These are phyloP conservation scores for Ardeotis arabs DNA, from an alignment of 2,113 vertebrate species.

Conservation along the genomic window DNA sequence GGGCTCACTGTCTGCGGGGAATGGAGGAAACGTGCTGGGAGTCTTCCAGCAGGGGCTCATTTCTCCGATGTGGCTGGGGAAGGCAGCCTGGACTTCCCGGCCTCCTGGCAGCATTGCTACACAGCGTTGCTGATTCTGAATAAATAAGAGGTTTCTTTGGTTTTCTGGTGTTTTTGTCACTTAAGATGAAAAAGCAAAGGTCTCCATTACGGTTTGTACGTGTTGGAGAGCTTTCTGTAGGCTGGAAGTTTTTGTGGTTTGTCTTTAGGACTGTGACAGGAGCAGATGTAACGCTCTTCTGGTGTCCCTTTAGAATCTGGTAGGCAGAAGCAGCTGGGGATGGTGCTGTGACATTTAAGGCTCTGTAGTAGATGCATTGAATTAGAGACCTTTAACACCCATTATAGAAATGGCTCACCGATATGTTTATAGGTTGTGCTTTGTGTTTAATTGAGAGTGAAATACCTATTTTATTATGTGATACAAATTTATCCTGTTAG, in stretches of 20 bases:
- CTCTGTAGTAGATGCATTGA: not conserved
- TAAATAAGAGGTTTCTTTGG: not conserved
- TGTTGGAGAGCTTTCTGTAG: not conserved
- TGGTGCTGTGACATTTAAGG: not conserved
- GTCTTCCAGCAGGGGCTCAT: not conserved
- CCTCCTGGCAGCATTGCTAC: not conserved
- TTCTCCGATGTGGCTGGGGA: not conserved
- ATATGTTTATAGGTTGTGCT: not conserved
- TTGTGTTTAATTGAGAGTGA: not conserved
- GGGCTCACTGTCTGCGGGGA: not conserved
- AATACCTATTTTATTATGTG: not conserved
- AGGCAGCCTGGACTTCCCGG: not conserved
- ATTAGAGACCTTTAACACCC: not conserved
- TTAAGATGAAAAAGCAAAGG: not conserved
- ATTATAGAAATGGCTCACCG: not conserved
- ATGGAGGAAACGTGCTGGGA: not conserved
- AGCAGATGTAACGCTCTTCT: not conserved
- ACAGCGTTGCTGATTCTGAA: not conserved
- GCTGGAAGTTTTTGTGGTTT: not conserved
- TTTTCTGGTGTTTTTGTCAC: not conserved
- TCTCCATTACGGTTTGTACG: not conserved
- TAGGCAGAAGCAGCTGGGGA: not conserved
- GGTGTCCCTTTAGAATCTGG: not conserved
- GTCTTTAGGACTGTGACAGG: not conserved
- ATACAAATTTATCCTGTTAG: not conserved